Evolutionary conservation across 2,113 vertebrate genomes (phyloP).

Genomic region (Otolemur garnettii): DNA sequence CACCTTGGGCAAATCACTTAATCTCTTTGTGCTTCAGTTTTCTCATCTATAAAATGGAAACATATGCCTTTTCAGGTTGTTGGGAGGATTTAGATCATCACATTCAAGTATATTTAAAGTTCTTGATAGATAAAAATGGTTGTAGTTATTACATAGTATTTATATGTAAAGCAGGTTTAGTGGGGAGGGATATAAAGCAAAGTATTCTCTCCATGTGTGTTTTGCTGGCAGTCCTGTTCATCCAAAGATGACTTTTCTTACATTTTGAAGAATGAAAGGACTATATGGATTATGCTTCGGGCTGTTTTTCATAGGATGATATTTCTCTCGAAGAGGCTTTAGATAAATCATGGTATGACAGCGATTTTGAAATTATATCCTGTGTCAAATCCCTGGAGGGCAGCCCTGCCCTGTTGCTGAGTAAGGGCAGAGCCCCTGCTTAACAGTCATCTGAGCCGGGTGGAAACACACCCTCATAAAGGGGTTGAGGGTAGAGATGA

Average conservation of each 20-base stretch:
- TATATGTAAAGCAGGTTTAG: conserved; percentile 3
- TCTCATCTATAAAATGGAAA: neutral
- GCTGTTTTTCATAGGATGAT: neutral
- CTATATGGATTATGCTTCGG: neutral
- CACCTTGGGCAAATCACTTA: neutral
- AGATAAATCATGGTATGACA: neutral
- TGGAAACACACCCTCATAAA: neutral
- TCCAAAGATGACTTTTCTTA: neutral
- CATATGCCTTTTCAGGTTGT: neutral
- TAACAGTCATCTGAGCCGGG: neutral
- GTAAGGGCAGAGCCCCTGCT: neutral
- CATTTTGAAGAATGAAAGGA: neutral
- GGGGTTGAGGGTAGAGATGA: neutral
- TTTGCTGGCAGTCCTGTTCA: neutral
- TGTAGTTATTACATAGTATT: neutral
- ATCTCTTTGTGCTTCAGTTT: neutral
- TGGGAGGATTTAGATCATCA: neutral
- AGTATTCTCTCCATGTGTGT: neutral
- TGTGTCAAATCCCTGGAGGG: neutral
- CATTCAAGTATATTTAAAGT: conserved; percentile 20
- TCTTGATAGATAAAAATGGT: neutral
- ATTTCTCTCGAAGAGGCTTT: neutral
- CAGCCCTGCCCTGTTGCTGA: neutral
- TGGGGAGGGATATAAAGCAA: neutral
- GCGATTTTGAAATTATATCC: neutral